Evolutionary conservation across 2,113 vertebrate species (phyloP).

Genomic region (Phrynosoma blainvillii): DNA sequence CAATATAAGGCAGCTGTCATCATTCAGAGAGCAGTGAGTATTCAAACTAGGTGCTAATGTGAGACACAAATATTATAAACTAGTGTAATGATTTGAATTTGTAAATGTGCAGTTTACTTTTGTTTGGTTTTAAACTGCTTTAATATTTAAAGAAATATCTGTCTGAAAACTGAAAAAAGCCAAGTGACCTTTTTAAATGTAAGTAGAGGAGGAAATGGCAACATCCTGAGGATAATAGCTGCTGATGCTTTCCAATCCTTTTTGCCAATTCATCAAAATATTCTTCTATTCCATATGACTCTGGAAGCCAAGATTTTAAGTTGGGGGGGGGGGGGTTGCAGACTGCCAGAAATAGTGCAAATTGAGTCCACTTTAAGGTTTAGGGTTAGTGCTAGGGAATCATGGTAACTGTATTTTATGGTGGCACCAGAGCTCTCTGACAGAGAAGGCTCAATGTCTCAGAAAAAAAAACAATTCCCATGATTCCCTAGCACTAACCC

Average conservation of each 20-base stretch:
- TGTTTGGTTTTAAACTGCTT: not conserved
- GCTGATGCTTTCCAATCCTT: not conserved
- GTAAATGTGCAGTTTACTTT: not conserved
- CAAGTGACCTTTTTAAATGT: not conserved
- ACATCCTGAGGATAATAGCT: not conserved
- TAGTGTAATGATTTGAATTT: not conserved
- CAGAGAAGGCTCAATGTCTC: too few species aligned
- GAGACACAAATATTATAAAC: not conserved
- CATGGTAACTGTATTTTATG: too few species aligned
- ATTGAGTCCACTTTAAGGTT: too few species aligned
- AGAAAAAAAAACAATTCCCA: too few species aligned
- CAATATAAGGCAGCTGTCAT: constrained; percentile 84
- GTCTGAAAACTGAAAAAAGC: not conserved
- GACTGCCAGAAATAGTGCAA: too few species aligned
- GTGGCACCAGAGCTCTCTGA: too few species aligned
- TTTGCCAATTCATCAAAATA: not conserved
- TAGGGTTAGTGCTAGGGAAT: too few species aligned
- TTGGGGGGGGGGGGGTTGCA: too few species aligned
- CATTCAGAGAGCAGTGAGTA: constrained; percentile 89
- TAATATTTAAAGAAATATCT: not conserved
- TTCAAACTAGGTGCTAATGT: constrained; percentile 18
- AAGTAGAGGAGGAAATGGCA: too few species aligned
- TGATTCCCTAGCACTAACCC: too few species aligned
- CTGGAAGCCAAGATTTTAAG: not conserved
- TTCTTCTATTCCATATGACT: not conserved